Evolutionary conservation across 2,113 vertebrate species (phyloP), one percentile per base, ranked within the genome.

Genomic region (Amazona guildingii): DNA sequence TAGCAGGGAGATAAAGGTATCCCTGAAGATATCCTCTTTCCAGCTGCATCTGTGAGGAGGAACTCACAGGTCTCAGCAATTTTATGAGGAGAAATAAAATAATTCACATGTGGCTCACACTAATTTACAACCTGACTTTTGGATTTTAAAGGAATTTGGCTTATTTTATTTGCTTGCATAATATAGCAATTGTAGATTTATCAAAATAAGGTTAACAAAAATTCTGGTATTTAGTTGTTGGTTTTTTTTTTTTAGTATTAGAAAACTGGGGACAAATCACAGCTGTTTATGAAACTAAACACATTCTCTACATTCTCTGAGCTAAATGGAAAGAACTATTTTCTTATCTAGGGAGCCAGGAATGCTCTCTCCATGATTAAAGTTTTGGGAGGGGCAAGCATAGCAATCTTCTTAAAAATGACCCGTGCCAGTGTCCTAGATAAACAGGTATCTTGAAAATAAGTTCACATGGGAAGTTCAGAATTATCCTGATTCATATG

Each of bases 1-100:
- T 72, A 90, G 28, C 39, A 81, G 49, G n/a, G 46, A 88, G 83
- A 90, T 90, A 86, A 85, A 93, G 54, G 69, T 62, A 90, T 83
- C 48, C 73, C 86, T 68, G 69, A 82, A 78, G 77, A 84, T 41
- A 52, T 19, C 19, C 16, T 61, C 19, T 12, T 76, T 90, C 94
- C 93, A 96, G n/a, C 17, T 95, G 70, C 18, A 70, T 69, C 41
- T 74, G 11, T 44, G 9, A 64, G 41, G 63, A 92, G 29, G 18
- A 73, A 13, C 24, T 73, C 37, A 39, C 17, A 25, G 33, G 33
- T 51, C 48, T 84, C 4, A 0, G n/a, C 31, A 91, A 63, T 8
- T 73, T 8, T 31, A 31, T 46, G 13, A 62, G 39, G 6, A 78
- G 11, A 87, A 84, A 86, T 61, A 78, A 37, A 94, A 6, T 43